These are phyloP conservation scores for Cerceris ruficornis DNA, from an alignment of 2,888 invertebrate genomes.

Conservation along the genomic window DNA sequence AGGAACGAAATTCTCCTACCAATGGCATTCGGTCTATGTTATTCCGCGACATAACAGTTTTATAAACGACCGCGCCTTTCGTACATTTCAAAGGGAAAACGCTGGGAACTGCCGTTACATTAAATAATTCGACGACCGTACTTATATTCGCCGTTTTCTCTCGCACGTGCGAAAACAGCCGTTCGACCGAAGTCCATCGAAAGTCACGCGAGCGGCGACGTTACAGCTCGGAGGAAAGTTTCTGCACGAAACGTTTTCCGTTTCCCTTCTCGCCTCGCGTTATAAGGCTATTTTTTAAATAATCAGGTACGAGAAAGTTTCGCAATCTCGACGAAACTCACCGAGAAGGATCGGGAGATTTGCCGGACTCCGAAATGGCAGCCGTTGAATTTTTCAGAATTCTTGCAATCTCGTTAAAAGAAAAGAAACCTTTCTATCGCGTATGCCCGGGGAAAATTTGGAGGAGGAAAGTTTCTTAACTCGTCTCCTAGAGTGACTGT, in stretches of 20 bases:
- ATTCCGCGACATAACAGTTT: neutral
- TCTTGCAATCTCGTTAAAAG: conserved; percentile 41
- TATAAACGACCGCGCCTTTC: conserved; percentile 2
- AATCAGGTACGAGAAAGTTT: too few species aligned
- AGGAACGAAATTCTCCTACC: neutral
- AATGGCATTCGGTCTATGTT: neutral
- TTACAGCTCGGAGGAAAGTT: neutral
- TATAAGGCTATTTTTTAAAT: too few species aligned
- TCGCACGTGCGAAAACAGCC: too few species aligned
- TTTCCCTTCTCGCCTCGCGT: neutral
- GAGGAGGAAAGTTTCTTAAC: conserved; percentile 60
- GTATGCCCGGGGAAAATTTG: conserved; percentile 50
- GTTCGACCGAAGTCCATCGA: too few species aligned
- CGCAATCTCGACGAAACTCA: neutral
- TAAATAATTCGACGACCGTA: neutral
- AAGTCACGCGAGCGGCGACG: too few species aligned
- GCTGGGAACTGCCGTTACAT: neutral
- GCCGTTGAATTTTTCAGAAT: conserved; percentile 48
- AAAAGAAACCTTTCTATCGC: conserved; percentile 23
- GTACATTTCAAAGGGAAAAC: neutral
- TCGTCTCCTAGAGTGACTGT: conserved; percentile 59
- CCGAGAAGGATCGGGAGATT: neutral
- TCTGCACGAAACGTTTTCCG: neutral
- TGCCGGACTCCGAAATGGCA: conserved; percentile 23
- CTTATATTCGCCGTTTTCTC: neutral